Percentiles rank a stretch among this genome's conserved stretches.
Conservation (phyloP, 2,113 vertebrate genomes). For the Sylvilagus bachmani region DNA sequence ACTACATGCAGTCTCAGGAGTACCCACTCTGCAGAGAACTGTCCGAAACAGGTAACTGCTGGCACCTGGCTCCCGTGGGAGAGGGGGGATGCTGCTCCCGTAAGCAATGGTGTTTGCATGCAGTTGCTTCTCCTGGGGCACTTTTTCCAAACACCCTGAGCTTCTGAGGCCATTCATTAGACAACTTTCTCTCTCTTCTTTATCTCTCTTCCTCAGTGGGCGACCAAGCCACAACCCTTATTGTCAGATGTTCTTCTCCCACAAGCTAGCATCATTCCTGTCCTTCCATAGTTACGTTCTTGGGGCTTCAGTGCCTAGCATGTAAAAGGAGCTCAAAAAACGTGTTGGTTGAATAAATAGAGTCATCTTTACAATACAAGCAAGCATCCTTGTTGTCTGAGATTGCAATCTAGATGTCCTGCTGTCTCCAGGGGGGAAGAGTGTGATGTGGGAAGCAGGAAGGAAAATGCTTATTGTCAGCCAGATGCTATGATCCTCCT, state of each 20-base stretch:
- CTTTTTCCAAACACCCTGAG: not conserved
- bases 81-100: not conserved
- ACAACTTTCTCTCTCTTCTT: not conserved
- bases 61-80: not conserved
- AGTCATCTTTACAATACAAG: constrained; percentile 19
- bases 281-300: not conserved
- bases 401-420: not conserved
- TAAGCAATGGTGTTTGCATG: not conserved
- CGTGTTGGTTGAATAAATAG: not conserved
- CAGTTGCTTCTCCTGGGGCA: not conserved
- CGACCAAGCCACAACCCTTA: not conserved
- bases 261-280: not conserved
- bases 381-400: not conserved
- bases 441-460: not conserved
- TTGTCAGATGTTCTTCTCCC: not conserved
- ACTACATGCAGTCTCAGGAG: not conserved
- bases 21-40: not conserved
- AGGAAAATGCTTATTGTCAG: not conserved
- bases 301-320: not conserved
- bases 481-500: not conserved
- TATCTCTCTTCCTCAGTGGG: not conserved
- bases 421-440: not conserved
- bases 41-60: not conserved
- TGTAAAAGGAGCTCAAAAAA: constrained; percentile 1
- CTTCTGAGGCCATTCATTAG: not conserved